These are phyloP conservation scores for Trididemnum miniatum DNA, from an alignment of 23 tunicate species.

Conservation along the genomic window DNA sequence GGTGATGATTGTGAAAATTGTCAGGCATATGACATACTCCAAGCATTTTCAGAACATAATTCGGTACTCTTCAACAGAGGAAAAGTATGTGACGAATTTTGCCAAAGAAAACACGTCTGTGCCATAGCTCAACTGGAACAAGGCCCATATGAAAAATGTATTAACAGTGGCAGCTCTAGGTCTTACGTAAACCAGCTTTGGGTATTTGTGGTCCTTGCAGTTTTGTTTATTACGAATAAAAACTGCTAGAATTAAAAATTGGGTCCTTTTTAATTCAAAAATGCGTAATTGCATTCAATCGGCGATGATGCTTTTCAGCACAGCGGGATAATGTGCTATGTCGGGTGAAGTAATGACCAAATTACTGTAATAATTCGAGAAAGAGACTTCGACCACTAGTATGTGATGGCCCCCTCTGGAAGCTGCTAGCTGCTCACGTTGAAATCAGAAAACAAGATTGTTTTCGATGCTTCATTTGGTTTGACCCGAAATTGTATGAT, in stretches of 20 bases:
- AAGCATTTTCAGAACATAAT: slow-evolving; percentile 28
- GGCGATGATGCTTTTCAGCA: too few relatives aligned
- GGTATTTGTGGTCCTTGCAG: not conserved
- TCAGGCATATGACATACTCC: slow-evolving; percentile 1
- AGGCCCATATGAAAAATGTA: not conserved
- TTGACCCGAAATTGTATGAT: too few relatives aligned
- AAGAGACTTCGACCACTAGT: too few relatives aligned
- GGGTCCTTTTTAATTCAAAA: too few relatives aligned
- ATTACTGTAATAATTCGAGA: too few relatives aligned
- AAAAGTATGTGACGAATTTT: slow-evolving; percentile 26
- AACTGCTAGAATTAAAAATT: not conserved
- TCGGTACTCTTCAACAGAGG: slow-evolving; percentile 46
- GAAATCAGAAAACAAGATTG: too few relatives aligned
- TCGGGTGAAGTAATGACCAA: too few relatives aligned
- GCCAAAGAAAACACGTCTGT: slow-evolving; percentile 42
- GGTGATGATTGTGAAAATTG: slow-evolving; percentile 21
- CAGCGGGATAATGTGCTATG: too few relatives aligned
- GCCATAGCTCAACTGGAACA: slow-evolving; percentile 30
- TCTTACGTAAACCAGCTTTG: not conserved
- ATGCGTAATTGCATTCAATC: too few relatives aligned
- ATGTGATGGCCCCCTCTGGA: too few relatives aligned
- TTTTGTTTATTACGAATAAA: not conserved
- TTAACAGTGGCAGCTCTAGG: not conserved
- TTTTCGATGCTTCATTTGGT: too few relatives aligned
- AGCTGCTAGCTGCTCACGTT: too few relatives aligned